Evolutionary conservation across 2,888 invertebrate species (phyloP).

Genomic region (Eupithecia subumbrata): DNA sequence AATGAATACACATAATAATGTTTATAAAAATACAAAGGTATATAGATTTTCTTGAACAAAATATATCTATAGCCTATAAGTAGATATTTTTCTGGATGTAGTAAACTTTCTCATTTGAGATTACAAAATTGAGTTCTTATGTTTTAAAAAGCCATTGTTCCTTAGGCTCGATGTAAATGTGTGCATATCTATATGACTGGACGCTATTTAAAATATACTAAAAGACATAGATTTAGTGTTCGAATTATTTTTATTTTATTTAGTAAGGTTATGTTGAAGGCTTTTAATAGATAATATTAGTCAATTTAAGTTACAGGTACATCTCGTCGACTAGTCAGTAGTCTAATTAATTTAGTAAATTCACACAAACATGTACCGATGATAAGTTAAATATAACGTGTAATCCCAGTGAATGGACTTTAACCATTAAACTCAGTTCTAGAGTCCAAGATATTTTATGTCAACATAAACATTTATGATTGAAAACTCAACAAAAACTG

Average conservation of each 20-base stretch:
- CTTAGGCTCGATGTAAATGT: conserved; percentile 2
- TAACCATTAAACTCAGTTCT: neutral
- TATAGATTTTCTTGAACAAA: neutral
- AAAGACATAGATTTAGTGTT: conserved; percentile 24
- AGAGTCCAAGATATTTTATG: neutral
- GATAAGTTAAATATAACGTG: neutral
- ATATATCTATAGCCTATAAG: neutral
- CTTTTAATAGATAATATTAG: conserved; percentile 33
- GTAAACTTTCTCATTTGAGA: neutral
- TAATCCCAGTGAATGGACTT: neutral
- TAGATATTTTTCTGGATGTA: neutral
- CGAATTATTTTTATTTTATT: conserved; percentile 17
- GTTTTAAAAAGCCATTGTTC: neutral
- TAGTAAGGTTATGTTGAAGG: conserved; percentile 23
- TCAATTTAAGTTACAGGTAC: conserved; percentile 59
- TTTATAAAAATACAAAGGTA: neutral
- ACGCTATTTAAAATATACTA: conserved; percentile 17
- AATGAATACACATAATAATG: neutral
- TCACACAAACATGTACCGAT: neutral
- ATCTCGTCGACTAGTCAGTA: conserved; percentile 76
- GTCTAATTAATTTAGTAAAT: conserved; percentile 57
- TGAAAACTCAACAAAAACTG: too few relatives aligned
- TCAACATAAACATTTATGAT: neutral
- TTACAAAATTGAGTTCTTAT: neutral
- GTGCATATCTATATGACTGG: conserved; percentile 26